Conservation (phyloP, 2,888 invertebrate species). For the Lamproptera curius region DNA sequence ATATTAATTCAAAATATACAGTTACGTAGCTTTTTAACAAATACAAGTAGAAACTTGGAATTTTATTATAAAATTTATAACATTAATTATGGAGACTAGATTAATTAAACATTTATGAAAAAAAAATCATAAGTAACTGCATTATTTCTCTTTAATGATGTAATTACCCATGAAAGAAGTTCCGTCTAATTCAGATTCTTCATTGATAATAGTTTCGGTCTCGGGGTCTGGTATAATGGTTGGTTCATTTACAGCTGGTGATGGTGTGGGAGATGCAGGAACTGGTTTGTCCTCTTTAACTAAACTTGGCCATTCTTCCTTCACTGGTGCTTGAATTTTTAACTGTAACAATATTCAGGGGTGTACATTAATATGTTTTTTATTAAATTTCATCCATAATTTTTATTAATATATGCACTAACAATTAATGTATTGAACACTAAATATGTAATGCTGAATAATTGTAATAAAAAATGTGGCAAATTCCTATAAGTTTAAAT, state of each 20-base stretch:
- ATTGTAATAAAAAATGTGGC: not conserved
- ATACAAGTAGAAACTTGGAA: too few relatives aligned
- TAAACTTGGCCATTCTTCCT: slow-evolving; percentile 60
- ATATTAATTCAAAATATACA: slow-evolving; percentile 38
- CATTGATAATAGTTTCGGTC: slow-evolving; percentile 27
- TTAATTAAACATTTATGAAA: too few relatives aligned
- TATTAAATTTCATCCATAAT: not conserved
- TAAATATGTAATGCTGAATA: not conserved
- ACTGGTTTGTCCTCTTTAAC: slow-evolving; percentile 28
- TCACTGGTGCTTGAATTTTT: slow-evolving; percentile 35
- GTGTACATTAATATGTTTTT: not conserved
- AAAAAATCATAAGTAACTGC: too few relatives aligned
- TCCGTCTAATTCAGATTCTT: slow-evolving; percentile 24
- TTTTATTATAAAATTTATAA: too few relatives aligned
- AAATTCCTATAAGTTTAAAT: not conserved
- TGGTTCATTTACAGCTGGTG: slow-evolving; percentile 35
- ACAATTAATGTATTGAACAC: not conserved
- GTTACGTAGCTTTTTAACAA: too few relatives aligned
- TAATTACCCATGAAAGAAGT: slow-evolving; percentile 26
- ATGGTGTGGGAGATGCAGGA: slow-evolving; percentile 8
- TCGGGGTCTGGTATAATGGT: slow-evolving; percentile 34
- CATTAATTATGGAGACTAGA: too few relatives aligned
- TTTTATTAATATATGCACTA: not conserved
- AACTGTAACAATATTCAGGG: slow-evolving; percentile 34
- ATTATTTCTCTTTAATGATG: not conserved